phyloP scores from a whole-genome alignment of 2,113 vertebrate species.

The Elaphurus davidianus region DNA sequence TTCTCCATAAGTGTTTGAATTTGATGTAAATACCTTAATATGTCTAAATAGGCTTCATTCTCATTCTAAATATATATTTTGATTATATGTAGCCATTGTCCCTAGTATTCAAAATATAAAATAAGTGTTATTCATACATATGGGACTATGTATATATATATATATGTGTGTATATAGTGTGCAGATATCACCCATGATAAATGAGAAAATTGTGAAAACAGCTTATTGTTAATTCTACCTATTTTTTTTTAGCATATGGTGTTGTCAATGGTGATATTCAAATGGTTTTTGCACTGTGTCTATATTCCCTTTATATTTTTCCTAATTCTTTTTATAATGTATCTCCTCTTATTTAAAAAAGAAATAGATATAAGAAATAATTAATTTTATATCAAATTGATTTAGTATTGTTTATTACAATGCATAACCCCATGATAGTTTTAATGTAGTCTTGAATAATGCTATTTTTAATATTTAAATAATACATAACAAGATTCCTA shows the following conservation, averaged over 20 bases:
- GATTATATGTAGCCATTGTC: neutral
- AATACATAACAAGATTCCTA: slow-evolving; percentile 37
- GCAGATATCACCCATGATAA: neutral
- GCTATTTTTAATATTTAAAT: slow-evolving; percentile 58
- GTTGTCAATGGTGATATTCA: neutral
- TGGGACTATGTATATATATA: neutral
- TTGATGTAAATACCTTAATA: neutral
- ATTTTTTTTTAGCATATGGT: neutral
- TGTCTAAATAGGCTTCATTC: neutral
- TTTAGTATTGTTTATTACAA: neutral
- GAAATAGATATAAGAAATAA: neutral
- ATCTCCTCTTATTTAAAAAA: neutral
- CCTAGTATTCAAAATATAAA: neutral
- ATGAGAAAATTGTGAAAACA: neutral
- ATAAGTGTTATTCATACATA: neutral
- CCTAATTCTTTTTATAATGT: neutral
- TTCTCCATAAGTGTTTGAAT: neutral
- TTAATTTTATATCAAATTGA: neutral
- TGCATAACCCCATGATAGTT: neutral
- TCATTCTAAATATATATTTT: neutral
- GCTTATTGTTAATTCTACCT: neutral
- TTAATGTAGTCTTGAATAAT: slow-evolving; percentile 57
- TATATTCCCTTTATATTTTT: neutral
- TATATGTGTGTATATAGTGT: neutral
- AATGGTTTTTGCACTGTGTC: neutral